Base-by-base conservation (phyloP, 2,797 vertebrate genomes). In the Sebastes aleutianus region DNA sequence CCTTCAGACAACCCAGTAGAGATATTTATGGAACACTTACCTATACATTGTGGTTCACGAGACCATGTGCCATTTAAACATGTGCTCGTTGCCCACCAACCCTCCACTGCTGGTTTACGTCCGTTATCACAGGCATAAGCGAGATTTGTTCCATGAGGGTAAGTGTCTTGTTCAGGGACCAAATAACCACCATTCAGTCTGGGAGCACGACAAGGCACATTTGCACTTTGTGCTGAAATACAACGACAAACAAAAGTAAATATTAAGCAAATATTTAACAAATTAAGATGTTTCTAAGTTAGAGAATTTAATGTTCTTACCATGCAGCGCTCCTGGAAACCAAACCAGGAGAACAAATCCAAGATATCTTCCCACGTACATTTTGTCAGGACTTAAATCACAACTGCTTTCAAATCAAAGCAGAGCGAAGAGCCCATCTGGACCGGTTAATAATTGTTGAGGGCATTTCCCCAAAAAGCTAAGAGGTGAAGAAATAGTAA, bases 71-170 rank as follows among this genome's bases (percentile, higher is more conserved):
- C 88, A 29, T 47, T 13, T 0, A 13, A 1, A 87, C 94, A 95
- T 8, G 11, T 75, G 71, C n/a, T 76, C 2, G 34, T 75, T 20
- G 18, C 89, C 92, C 92, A 93, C 92, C 93, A 94, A 1, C 79
- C 77, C 6, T 90, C 67, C 39, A 54, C 68, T 3, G 12, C 76
- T 16, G 88, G 91, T 84, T 92, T 93, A 43, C 0, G 27, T 29
- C 79, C 89, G 0, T 8, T 0, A 2, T 91, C 24, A 56, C 94
- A 95, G 56, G 76, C 12, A 9, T 92, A 94, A 0, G 0, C 20
- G 20, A 94, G 8, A 0, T 0, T 3, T 0, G 0, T 0, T 1
- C 0, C 18, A 3, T 86, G 0, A 11, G 0, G 0, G 18, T 86
- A 91, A 0, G 0, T 32, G 0, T 29, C 0, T 8, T 22, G 0